Base-by-base conservation (phyloP, 2,797 vertebrate species). In the Pseudocheirus occidentalis region DNA sequence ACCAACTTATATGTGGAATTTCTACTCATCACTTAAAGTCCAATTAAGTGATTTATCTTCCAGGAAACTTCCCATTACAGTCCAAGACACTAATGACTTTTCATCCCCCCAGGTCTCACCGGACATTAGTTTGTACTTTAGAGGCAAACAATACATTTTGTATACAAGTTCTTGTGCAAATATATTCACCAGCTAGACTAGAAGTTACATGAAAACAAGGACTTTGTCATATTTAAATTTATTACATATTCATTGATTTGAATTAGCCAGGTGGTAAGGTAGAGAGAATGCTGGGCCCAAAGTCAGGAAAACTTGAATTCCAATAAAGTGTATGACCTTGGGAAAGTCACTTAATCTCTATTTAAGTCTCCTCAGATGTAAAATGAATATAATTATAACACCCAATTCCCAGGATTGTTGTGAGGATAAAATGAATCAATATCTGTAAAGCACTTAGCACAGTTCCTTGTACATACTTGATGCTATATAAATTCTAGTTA, bases 341-440 rank as follows among this genome's bases (percentile, higher is more conserved):
- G 29, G 62, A 52, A 40, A 95, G 90, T 90, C 58, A 46, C 0
- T 90, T 21, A 90, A 92, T 14, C 29, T 91, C 53, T 40, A 21
- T 55, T 90, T 95, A 31, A 66, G 34, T 93, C 93, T 94, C 34
- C 24, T 95, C 29, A 91, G 16, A 50, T 91, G 40, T 92, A 90
- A 92, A 94, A 93, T 46, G 56, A 94, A 31, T 91, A 94, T 66
- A 95, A 94, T 56, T 21, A 62, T 55, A 92, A 13, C 62, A 55
- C 90, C 31, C 50, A 66, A 4, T 27, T 95, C 55, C 29, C 90
- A 16, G 1, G 46, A 21, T 0, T 90, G 0, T 95, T 93, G 6
- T 31, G 92, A 53, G 73, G 5, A 59, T 91, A 27, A 52, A 54
- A 93, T 92, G 14, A 94, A 95, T n/a, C 21, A 66, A 95, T 93